Evolutionary conservation across 2,888 invertebrate genomes (phyloP), one percentile per base, ranked within the genome.

Genomic region (Mythimna impura): DNA sequence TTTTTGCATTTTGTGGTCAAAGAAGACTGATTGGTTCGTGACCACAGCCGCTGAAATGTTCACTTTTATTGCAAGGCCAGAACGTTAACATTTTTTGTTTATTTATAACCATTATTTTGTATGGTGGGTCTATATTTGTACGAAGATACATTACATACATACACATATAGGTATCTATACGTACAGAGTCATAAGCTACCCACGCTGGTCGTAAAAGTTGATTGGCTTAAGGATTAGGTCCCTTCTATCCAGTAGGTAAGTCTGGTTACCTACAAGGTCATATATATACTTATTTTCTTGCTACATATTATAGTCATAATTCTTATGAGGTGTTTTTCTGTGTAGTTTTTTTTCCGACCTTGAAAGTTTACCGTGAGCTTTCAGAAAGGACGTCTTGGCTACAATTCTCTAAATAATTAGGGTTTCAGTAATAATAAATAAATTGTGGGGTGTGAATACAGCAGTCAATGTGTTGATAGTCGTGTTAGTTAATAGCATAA

Each of bases 151-250:
- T n/a, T n/a, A n/a, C 17, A 47, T 47, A 17, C 47, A 20, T 7
- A 47, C 47, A 5, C 5, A 7, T 5, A 2, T 17, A n/a, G 22
- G 20, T 76, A 7, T 17, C 47, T 47, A 47, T 47, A 76, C 14
- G 22, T 47, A 22, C 36, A 54, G 20, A 60, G 74, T 77, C 69
- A 69, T 75, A 77, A 75, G 40, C 71, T 70, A 72, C 72, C 64
- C 79, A 65, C 79, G 55, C 61, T 12, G 20, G 73, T 79, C 79
- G 65, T 77, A 79, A 79, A 77, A 79, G 61, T 72, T 76, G 79
- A 76, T 78, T 76, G 72, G 60, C 50, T 60, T 50, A 65, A 71
- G 55, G 71, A 63, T 78, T 78, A 63, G 55, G 61, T 60, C 30
- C 22, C 17, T 64, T 17, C 20, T 17, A 40, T 25, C 34, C 4